A percentile compares a stretch with the other conserved stretches of the same genome.
Evolutionary conservation across 92 coral and sea anemone species (phyloP).

Genomic region (Diadumene lineata): DNA sequence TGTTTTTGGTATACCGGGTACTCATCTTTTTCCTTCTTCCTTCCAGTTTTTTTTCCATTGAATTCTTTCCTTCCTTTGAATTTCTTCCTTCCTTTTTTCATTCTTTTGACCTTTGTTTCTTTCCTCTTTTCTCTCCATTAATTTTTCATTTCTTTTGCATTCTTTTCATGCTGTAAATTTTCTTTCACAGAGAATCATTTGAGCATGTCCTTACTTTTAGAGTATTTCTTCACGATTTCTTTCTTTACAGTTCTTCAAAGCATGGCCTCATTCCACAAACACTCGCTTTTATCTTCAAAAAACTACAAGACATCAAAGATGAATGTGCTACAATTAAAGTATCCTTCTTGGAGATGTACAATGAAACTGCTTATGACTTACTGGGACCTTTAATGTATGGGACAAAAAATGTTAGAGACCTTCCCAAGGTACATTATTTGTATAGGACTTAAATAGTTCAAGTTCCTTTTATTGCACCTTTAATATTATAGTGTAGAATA

Average conservation of each 20-base stretch:
- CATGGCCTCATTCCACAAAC: constrained; percentile 53
- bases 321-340: constrained; percentile 50
- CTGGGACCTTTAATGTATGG: constrained; percentile 45
- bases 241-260: constrained; percentile 37
- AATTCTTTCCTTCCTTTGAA: not conserved
- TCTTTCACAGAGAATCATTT: no score
- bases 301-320: constrained; percentile 11
- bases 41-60: not conserved
- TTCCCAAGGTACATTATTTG: constrained; percentile 43
- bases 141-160: not conserved
- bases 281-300: constrained; percentile 41
- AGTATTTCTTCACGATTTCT: no score
- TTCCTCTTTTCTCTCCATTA: not conserved
- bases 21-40: not conserved
- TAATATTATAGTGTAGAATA: no score
- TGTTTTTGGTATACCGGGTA: not conserved
- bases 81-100: not conserved
- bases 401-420: constrained; percentile 27
- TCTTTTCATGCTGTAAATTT: no score
- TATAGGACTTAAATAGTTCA: no score
- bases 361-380: constrained; percentile 56
- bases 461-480: no score
- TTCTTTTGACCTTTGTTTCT: not conserved
- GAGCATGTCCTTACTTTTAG: no score
- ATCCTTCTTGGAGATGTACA: constrained; percentile 66